Evolutionary conservation across 1,140 invertebrate species (phyloP).

Genomic region (Calycopis cecrops): DNA sequence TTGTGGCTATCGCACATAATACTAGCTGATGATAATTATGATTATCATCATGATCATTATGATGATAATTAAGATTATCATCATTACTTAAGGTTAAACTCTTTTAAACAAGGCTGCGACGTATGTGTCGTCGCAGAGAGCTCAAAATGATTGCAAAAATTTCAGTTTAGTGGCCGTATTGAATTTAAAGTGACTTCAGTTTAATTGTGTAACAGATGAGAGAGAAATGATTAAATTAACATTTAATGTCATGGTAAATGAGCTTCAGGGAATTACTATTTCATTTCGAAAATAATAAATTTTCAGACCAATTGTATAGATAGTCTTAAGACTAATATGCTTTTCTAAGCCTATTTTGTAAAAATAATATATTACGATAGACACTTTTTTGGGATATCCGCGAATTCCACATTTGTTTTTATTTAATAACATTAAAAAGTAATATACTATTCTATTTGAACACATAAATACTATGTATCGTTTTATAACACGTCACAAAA

Average conservation of each 20-base stretch:
- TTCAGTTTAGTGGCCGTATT: constrained; percentile 24
- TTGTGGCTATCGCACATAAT: no score
- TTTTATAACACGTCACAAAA: no score
- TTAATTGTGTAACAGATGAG: constrained; percentile 1
- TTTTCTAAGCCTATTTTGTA: background rate
- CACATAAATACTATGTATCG: no score
- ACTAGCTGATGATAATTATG: no score
- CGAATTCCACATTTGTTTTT: no score
- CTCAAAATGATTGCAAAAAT: constrained; percentile 40
- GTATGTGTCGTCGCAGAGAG: constrained; percentile 34
- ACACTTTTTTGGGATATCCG: no score
- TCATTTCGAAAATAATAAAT: constrained; percentile 13
- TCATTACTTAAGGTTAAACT: constrained; percentile 10
- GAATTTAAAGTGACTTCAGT: background rate
- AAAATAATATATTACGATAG: no score
- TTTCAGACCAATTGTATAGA: background rate
- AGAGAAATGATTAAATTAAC: background rate
- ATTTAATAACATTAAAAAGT: no score
- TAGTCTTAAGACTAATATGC: background rate
- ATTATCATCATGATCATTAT: no score
- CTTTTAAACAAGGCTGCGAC: constrained; percentile 28
- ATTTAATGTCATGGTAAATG: background rate
- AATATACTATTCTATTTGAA: no score
- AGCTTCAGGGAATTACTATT: background rate
- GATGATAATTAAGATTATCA: no score